These are phyloP conservation scores for Leptarthrus brevirostris DNA, from an alignment of 2,888 invertebrate species.

Conservation along the genomic window DNA sequence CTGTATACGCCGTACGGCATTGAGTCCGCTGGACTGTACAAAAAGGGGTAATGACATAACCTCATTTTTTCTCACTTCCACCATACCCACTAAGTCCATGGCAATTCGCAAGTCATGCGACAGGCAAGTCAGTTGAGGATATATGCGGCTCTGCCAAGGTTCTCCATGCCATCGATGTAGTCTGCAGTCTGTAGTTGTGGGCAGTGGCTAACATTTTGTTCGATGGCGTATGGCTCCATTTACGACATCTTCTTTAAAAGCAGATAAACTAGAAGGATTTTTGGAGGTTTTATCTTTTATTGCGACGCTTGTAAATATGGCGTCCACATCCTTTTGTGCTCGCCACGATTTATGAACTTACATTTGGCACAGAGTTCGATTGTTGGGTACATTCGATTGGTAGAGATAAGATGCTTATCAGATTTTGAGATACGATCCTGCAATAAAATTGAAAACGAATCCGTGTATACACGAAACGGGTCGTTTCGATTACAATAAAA, in stretches of 20 bases:
- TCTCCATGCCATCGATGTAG: not conserved
- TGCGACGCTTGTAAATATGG: not conserved
- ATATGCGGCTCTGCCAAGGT: slow-evolving; percentile 11
- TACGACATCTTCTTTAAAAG: no score
- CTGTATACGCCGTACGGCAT: not conserved
- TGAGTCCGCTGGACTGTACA: not conserved
- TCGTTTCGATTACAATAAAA: no score
- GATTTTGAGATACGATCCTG: not conserved
- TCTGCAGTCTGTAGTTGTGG: slow-evolving; percentile 3
- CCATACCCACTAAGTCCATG: slow-evolving; percentile 2
- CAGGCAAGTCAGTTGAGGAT: not conserved
- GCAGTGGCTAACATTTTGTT: slow-evolving; percentile 3
- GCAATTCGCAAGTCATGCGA: slow-evolving; percentile 43
- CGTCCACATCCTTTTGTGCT: not conserved
- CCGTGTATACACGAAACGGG: no score
- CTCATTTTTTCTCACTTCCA: slow-evolving; percentile 17
- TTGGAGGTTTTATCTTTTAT: not conserved
- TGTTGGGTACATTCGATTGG: not conserved
- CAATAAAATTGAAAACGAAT: no score
- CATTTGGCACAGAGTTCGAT: not conserved
- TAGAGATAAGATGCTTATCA: not conserved
- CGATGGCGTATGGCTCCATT: not conserved
- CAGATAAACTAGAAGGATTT: not conserved
- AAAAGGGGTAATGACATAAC: slow-evolving; percentile 36
- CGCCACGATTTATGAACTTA: not conserved